Conservation (phyloP, 30 jellyfish, hydroid and myxozoan species). For the Nemopilema nomurai region DNA sequence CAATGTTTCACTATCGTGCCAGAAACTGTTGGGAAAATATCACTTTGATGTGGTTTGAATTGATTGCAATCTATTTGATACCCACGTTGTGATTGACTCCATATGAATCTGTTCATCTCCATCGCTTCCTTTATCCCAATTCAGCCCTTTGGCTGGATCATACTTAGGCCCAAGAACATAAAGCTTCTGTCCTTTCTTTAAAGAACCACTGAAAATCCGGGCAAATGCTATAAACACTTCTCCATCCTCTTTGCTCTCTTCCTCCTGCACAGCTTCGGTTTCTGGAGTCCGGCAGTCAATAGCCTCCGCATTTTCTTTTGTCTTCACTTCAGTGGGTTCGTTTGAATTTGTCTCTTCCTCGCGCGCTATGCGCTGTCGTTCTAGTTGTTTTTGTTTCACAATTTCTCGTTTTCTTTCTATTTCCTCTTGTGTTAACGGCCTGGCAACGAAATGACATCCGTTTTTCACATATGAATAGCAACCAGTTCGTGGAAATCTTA, state of each 20-base stretch:
- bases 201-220: slow-evolving; percentile 90
- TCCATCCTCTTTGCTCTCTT: slow-evolving; percentile 14
- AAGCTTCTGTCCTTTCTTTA: slow-evolving; percentile 73
- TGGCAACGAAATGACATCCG: background rate
- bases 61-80: background rate
- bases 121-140: slow-evolving; percentile 8
- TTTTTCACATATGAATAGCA: background rate
- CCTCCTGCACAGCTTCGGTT: background rate
- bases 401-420: slow-evolving; percentile 69
- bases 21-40: no score
- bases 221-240: slow-evolving; percentile 93
- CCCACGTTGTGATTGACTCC: slow-evolving; percentile 40
- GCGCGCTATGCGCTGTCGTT: slow-evolving; percentile 34
- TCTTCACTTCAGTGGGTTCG: slow-evolving; percentile 21
- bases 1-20: no score
- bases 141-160: slow-evolving; percentile 73
- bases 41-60: no score
- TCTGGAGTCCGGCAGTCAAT: background rate
- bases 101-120: slow-evolving; percentile 14
- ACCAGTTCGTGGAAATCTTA: no score
- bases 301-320: slow-evolving; percentile 9
- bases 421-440: slow-evolving; percentile 87
- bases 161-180: slow-evolving; percentile 93
- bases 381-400: slow-evolving; percentile 63
- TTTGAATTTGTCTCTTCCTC: background rate